Conservation (phyloP, 2,888 invertebrate genomes). For the Exocentrus adspersus region DNA sequence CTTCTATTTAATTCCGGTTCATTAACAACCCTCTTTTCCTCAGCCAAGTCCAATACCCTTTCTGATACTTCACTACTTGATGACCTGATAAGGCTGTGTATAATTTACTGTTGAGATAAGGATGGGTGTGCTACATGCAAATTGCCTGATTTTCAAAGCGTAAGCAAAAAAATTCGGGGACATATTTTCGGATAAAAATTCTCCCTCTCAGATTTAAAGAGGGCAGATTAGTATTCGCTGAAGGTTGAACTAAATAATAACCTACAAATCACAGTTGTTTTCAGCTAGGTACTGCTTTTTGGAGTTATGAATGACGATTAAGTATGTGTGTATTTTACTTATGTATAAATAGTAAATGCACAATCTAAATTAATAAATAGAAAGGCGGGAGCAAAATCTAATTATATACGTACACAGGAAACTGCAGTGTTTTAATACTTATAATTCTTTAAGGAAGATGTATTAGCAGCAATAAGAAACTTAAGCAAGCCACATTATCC, state of each 20-base stretch:
- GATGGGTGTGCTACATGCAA: constrained; percentile 6
- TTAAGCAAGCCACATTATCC: not conserved
- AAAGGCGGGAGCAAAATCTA: too few relatives aligned
- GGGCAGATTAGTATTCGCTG: not conserved
- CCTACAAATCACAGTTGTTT: too few relatives aligned
- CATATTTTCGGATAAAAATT: not conserved
- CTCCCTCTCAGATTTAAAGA: not conserved
- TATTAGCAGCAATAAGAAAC: not conserved
- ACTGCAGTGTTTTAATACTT: not conserved
- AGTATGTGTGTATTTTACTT: too few relatives aligned
- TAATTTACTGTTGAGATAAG: constrained; percentile 14
- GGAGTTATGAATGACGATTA: too few relatives aligned
- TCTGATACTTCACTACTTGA: constrained; percentile 8
- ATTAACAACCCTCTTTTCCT: constrained; percentile 16
- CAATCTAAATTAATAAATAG: too few relatives aligned
- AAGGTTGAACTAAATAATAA: too few relatives aligned
- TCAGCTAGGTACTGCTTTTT: too few relatives aligned
- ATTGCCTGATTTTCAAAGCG: constrained; percentile 2
- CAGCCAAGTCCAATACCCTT: constrained; percentile 7
- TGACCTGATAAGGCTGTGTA: constrained; percentile 4
- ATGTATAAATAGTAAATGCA: too few relatives aligned
- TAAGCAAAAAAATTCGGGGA: not conserved
- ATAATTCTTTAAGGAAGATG: not conserved
- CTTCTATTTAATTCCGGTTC: constrained; percentile 13
- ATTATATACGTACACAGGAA: not conserved